Evolutionary conservation across 2,113 vertebrate species (phyloP).

Genomic region (Cichladusa arquata): DNA sequence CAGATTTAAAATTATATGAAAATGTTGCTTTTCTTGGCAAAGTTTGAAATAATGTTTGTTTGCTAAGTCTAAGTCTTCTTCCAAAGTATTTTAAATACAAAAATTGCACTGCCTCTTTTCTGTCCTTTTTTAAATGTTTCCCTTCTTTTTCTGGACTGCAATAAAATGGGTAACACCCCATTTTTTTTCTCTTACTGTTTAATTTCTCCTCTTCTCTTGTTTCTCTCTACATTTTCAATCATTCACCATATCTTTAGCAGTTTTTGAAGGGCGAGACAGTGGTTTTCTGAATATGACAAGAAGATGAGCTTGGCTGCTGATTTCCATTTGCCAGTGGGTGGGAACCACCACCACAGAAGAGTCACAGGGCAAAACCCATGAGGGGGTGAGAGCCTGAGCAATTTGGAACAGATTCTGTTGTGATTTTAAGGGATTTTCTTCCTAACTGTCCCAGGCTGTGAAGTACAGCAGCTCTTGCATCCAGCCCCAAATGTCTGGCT

Average conservation of each 20-base stretch:
- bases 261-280: background rate
- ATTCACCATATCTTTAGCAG: background rate
- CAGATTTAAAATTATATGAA: background rate
- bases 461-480: background rate
- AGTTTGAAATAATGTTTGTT: background rate
- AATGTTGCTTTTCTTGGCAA: background rate
- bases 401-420: background rate
- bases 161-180: slow-evolving; percentile 60
- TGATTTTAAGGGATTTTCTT: background rate
- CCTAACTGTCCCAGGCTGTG: background rate
- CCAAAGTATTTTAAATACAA: background rate
- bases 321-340: background rate
- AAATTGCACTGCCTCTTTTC: slow-evolving; percentile 17
- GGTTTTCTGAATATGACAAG: background rate
- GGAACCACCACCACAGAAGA: background rate
- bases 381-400: background rate
- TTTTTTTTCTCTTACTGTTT: slow-evolving; percentile 39
- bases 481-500: background rate
- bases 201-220: slow-evolving; percentile 28
- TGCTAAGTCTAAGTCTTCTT: background rate
- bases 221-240: background rate
- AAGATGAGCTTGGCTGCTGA: background rate
- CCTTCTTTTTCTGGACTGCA: slow-evolving; percentile 10
- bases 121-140: slow-evolving; percentile 30
- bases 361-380: background rate